Evolutionary conservation across 2,888 invertebrate genomes (phyloP).

Genomic region (Athalia circularis): DNA sequence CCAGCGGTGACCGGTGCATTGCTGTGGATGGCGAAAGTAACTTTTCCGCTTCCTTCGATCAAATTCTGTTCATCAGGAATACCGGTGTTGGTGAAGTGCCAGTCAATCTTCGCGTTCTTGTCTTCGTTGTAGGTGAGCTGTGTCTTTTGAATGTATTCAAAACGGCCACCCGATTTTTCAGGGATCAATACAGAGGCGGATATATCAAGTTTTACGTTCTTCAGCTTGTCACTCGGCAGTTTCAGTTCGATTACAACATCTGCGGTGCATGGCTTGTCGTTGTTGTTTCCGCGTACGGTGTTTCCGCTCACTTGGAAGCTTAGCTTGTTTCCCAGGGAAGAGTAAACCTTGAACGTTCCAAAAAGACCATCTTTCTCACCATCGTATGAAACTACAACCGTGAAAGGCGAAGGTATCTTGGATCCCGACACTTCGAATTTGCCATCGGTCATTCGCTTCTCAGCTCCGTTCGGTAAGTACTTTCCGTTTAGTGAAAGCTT

Average conservation of each 20-base stretch:
- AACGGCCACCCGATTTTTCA: constrained; percentile 55
- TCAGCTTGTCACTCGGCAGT: constrained; percentile 78
- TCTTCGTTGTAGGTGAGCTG: constrained; percentile 77
- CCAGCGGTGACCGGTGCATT: constrained; percentile 75
- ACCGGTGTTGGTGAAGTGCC: constrained; percentile 54
- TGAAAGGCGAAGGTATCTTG: constrained; percentile 56
- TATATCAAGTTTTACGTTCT: constrained; percentile 76
- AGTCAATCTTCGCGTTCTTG: constrained; percentile 74
- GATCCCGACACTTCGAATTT: constrained; percentile 58
- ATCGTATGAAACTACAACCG: constrained; percentile 52
- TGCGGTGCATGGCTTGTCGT: constrained; percentile 74
- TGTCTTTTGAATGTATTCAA: constrained; percentile 70
- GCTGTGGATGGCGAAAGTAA: constrained; percentile 74
- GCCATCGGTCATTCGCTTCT: constrained; percentile 59
- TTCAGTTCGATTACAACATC: constrained; percentile 75
- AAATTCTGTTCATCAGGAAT: constrained; percentile 68
- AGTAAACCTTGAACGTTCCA: constrained; percentile 55
- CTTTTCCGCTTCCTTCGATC: constrained; percentile 71
- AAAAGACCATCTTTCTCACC: constrained; percentile 47
- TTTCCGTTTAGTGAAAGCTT: constrained; percentile 71
- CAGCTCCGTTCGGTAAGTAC: constrained; percentile 67
- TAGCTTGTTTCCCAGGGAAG: constrained; percentile 61
- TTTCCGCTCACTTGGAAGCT: constrained; percentile 61
- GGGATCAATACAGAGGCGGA: constrained; percentile 68
- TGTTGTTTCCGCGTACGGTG: constrained; percentile 57